Base-by-base conservation (phyloP, 2,113 vertebrate genomes). In the Platichthys stellatus region DNA sequence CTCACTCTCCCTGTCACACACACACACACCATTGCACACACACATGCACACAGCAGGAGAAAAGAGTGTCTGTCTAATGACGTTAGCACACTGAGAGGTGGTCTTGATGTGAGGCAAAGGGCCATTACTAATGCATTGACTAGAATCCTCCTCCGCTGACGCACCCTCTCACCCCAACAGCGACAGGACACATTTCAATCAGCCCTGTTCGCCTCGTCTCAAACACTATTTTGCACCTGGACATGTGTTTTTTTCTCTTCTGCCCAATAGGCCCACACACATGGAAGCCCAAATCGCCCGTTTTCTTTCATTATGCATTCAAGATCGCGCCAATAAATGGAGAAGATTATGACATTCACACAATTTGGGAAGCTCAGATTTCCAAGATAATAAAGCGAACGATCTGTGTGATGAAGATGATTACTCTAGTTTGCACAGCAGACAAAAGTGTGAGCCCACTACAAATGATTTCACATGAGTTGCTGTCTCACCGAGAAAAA, bases 71-170 rank as follows among this genome's bases (percentile, higher is more conserved):
- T 45, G 61, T 72, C 35, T n/a, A 28, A 47, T 84, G 85, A 78
- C 45, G 73, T 76, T 56, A 69, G 45, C 21, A 24, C 47, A 47
- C 47, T n/a, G 59, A 69, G 72, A 75, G 71, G 70, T 45, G 72
- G 72, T 73, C 70, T 58, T 56, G 20, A 82, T 81, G 59, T 63
- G 74, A 75, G 49, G 49, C 47, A 72, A 59, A 76, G 71, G 68
- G 73, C n/a, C 61, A 81, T 86, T 73, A 89, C 59, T 85, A 69
- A 89, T 72, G 69, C 72, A 83, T 40, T 13, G 64, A 59, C 69
- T 18, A 17, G 57, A 53, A 56, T 63, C 53, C 24, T 62, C 35
- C 40, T 45, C 24, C 28, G 61, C 79, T 63, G 74, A 72, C 5
- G 40, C 62, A 64, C 24, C 31, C 18, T 1, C 59, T 73, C 53